phyloP scores from a whole-genome alignment of 2,888 invertebrate species.

The Nymphalis polychloros region DNA sequence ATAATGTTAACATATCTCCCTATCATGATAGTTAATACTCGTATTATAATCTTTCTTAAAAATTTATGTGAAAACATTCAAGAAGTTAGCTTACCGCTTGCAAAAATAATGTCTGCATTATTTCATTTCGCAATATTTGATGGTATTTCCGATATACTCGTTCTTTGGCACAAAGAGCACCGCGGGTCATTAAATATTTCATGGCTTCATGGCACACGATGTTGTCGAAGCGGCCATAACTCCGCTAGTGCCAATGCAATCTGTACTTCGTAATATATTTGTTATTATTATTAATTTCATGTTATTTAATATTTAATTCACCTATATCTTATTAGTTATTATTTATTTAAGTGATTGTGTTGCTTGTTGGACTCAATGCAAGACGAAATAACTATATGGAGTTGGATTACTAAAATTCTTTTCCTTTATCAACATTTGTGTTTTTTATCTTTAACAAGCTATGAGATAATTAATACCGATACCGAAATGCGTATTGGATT shows the following conservation, averaged over 20 bases:
- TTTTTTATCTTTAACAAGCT: too few relatives aligned
- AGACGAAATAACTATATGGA: too few relatives aligned
- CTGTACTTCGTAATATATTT: conserved; percentile 24
- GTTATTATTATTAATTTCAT: conserved; percentile 22
- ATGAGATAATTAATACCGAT: too few relatives aligned
- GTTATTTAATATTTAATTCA: conserved; percentile 17
- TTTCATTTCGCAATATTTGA: neutral
- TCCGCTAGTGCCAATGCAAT: conserved; percentile 32
- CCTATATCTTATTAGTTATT: neutral
- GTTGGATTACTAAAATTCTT: too few relatives aligned
- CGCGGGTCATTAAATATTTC: conserved; percentile 36
- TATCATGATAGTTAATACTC: too few relatives aligned
- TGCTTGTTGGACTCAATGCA: neutral
- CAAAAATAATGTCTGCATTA: too few relatives aligned
- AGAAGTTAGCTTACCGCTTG: too few relatives aligned
- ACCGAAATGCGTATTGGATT: too few relatives aligned
- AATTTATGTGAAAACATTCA: too few relatives aligned
- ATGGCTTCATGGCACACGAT: conserved; percentile 32
- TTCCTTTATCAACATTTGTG: too few relatives aligned
- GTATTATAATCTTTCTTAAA: too few relatives aligned
- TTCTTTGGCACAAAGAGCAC: conserved; percentile 25
- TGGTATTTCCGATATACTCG: conserved; percentile 12
- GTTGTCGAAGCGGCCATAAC: conserved; percentile 21
- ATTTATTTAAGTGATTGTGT: neutral
- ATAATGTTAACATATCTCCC: too few relatives aligned